Conservation (phyloP, 2,113 vertebrate genomes). For the western clawed frog (Xenopus tropicalis) region UCB_Xtro_10.0 CM004445.2:119990001-119990500, state of each 20-base stretch:
- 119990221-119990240: not conserved
- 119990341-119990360: no score
- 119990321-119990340: not conserved
- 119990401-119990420: no score
- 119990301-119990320: not conserved
- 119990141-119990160: constrained; percentile 33
- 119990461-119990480: no score
- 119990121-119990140: constrained; percentile 30
- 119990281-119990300: not conserved
- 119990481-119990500: no score
- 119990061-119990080: constrained; percentile 28
- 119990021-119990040: constrained; percentile 21
- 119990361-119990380: no score
- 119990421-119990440: no score
- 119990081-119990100: constrained; percentile 33
- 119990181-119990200: constrained; percentile 32
- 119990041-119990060: constrained; percentile 30
- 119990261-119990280: not conserved
- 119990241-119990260: not conserved
- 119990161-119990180: constrained; percentile 25
- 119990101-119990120: constrained; percentile 38
- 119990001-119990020: constrained; percentile 30
- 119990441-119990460: no score
- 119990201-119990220: constrained; percentile 15
- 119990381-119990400: no score